Evolutionary conservation across 2,888 invertebrate species (phyloP), one percentile per base, ranked within the genome.

Genomic region (Callyntrura sp.): DNA sequence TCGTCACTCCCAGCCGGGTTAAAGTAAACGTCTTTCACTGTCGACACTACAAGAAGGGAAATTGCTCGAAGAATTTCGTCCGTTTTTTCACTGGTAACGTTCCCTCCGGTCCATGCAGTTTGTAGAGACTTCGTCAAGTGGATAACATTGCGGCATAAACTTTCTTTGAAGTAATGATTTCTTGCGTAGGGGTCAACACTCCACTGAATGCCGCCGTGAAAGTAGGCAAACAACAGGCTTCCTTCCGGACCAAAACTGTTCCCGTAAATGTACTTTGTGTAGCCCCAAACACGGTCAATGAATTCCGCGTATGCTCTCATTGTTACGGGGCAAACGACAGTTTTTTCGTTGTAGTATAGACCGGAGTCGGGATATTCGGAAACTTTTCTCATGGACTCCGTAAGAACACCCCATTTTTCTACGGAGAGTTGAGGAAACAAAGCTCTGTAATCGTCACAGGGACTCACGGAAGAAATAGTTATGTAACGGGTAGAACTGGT

Each of bases 161-260:
- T 62, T 12, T 79, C 17, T 20, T 91, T 88, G 23, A 88, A 91
- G 76, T 76, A 91, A 25, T 51, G 23, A 28, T 51, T 76, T 25
- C 76, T 76, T 6, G 68, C 76, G 48, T 68, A 81, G 0, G 78
- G 89, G 57, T 28, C 28, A 9, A 73, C 78, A 6, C 14, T 28
- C n/a, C 23, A 28, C 12, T 70, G 25, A 25, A 51, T 51, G 20
- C 76, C 87, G 11, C 81, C 23, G 51, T 88, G 88, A 20, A 91
- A 78, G 23, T 88, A 43, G 3, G 88, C 82, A 55, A 55, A 82
- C 12, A 76, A n/a, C 8, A 88, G 28, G 2, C 85, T 78, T 57
- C 57, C 68, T 85, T 91, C 91, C 0, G 85, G 73, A n/a, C 91
- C 91, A 70, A 91, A 91, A 48, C 51, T 14, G 28, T 91, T 20